A percentile compares a stretch with the other conserved stretches of the same genome.
These are phyloP conservation scores for Orthosia gothica DNA, from an alignment of 2,888 invertebrate species.

Conservation along the genomic window DNA sequence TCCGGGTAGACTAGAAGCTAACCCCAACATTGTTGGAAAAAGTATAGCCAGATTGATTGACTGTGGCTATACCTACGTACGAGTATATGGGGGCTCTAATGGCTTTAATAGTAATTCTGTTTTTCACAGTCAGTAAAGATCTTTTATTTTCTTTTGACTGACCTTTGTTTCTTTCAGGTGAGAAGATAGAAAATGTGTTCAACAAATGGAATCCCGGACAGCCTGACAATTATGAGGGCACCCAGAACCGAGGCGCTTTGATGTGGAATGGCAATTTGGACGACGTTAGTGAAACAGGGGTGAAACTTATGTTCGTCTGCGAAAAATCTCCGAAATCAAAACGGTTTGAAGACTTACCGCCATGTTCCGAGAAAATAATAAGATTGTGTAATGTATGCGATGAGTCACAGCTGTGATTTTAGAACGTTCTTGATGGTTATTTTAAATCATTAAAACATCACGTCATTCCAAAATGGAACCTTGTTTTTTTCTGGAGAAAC, in stretches of 20 bases:
- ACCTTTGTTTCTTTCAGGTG: slow-evolving; percentile 18
- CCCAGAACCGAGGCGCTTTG: slow-evolving; percentile 16
- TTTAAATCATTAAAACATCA: not conserved
- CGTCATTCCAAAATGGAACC: not conserved
- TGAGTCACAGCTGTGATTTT: slow-evolving; percentile 3
- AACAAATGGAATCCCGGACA: slow-evolving; percentile 17
- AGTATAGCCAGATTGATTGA: too few relatives aligned
- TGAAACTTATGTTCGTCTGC: slow-evolving; percentile 24
- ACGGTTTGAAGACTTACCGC: not conserved
- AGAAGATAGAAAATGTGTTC: slow-evolving; percentile 27
- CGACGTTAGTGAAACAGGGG: not conserved
- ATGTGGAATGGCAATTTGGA: slow-evolving; percentile 20
- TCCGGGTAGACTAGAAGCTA: too few relatives aligned
- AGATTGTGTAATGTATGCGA: not conserved
- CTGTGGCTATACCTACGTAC: too few relatives aligned
- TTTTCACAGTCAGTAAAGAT: too few relatives aligned
- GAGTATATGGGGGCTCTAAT: too few relatives aligned
- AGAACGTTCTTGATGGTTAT: not conserved
- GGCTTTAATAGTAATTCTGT: too few relatives aligned
- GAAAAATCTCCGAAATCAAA: slow-evolving; percentile 33
- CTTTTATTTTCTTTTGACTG: too few relatives aligned
- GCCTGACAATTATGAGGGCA: slow-evolving; percentile 12
- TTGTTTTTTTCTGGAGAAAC: not conserved
- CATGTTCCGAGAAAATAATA: not conserved
- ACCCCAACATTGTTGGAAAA: too few relatives aligned